Base-by-base conservation (phyloP, 2,888 invertebrate genomes). In the Pristionchus exspectatus region DNA sequence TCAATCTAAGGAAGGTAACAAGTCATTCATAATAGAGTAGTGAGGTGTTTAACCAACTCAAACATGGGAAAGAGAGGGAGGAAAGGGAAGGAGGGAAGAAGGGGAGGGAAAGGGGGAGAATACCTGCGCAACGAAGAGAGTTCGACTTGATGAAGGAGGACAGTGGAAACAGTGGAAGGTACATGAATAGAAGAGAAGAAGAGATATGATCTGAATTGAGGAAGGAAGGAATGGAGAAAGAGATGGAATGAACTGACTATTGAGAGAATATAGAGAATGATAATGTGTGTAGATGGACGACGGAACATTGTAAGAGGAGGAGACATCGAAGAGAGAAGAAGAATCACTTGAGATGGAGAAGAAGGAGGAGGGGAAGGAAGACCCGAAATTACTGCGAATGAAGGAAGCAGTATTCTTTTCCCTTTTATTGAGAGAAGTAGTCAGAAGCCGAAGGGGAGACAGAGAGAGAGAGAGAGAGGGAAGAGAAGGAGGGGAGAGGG, bases 151-250 rank as follows among this genome's bases (percentile, higher is more conserved):
- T 27, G 87, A 88, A 10, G 74, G 54, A 56, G 74, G 56, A 30
- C 30, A 50, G 27, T 83, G 33, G 44, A 27, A 54, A 89, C 59
- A 81, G 63, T 89, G 44, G 66, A 89, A 50, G 2, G 83, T 44
- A 38, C 63, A 89, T 4, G 50, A 81, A 50, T 89, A 89, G 83
- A 89, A 83, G 63, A 89, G 89, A 21, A 89, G 83, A 14, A 83
- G 66, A 24, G 89, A 89, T 4, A 89, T 59, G 7, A 89, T 50
- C 89, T 89, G 74, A 74, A n/a, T n/a, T n/a, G n/a, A 87, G 44
- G 33, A 56, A 77, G 84, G 38, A 24, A 21, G 3, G n/a, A 38
- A 38, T 54, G 38, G 69, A 69, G 12, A 44, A 4, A 18, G 1
- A 44, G 69, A 56, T 33, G 69, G 27, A 69, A 18, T 10, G 24